Evolutionary conservation across 1,140 invertebrate genomes (phyloP).

Genomic region (Conopomorpha cramerella): DNA sequence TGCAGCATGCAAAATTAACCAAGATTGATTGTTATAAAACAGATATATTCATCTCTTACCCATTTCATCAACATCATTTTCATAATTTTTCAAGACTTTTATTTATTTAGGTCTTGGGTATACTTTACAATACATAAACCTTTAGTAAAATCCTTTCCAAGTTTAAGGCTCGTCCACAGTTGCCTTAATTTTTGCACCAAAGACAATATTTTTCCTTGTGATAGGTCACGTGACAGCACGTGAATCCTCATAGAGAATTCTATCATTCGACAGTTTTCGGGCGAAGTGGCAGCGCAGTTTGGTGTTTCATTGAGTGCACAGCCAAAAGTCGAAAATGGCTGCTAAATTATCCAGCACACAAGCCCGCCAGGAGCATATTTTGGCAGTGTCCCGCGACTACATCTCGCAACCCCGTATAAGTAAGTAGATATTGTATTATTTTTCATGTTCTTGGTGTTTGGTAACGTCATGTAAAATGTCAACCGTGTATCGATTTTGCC

Average conservation of each 20-base stretch:
- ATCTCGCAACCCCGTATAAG: slow-evolving; percentile 96
- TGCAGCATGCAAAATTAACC: too few relatives aligned
- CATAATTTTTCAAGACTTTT: too few relatives aligned
- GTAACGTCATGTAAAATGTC: too few relatives aligned
- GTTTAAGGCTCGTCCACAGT: too few relatives aligned
- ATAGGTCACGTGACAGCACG: slow-evolving; percentile 62
- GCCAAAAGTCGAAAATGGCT: slow-evolving; percentile 31
- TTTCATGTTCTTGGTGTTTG: too few relatives aligned
- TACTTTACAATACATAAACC: too few relatives aligned
- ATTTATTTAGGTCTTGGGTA: too few relatives aligned
- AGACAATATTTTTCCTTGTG: slow-evolving; percentile 26
- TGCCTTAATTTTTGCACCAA: background rate
- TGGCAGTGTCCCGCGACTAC: slow-evolving; percentile 95
- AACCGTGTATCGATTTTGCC: background rate
- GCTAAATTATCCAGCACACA: slow-evolving; percentile 30
- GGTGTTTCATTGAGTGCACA: slow-evolving; percentile 36
- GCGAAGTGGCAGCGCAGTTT: slow-evolving; percentile 45
- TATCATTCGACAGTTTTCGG: slow-evolving; percentile 60
- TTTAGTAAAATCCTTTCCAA: too few relatives aligned
- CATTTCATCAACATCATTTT: too few relatives aligned
- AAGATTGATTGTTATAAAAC: too few relatives aligned
- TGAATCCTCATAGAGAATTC: slow-evolving; percentile 57
- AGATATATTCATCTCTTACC: too few relatives aligned
- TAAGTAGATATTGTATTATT: slow-evolving; percentile 66
- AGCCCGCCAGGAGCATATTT: slow-evolving; percentile 74